Evolutionary conservation across 2,113 vertebrate species (phyloP), one percentile per base, ranked within the genome.

Genomic region (Cyanistes caeruleus): DNA sequence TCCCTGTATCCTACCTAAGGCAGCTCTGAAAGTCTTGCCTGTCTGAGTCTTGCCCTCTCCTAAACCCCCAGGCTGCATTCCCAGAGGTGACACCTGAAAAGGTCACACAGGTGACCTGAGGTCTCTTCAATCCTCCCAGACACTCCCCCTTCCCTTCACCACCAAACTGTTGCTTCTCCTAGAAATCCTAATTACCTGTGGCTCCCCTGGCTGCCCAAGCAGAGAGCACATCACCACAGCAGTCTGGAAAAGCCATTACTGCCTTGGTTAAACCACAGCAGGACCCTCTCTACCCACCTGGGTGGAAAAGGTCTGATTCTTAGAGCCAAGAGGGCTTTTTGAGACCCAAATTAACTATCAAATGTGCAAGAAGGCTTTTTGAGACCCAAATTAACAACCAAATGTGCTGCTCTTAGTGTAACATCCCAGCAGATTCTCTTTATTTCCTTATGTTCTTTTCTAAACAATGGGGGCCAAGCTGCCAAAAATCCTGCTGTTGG

Each of bases 401-500:
- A 48, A 51, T 3, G 33, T 13, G 53, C 70, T 74, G 51, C 85
- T 89, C 60, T 41, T 41, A 31, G 39, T 0, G 1, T 22, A 59
- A 73, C 25, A 91, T 10, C 92, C 68, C 60, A 67, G 52, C 12
- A 44, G 76, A 33, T 75, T 72, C 83, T 63, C 84, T 80, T 82
- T 15, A 69, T 95, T 80, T 83, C 67, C 39, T 91, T 74, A 73
- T 2, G 27, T 48, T 84, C 33, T 80, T 73, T 53, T 62, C 85
- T 31, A 89, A 94, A 96, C 90, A 95, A 94, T 64, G 69, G 79
- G 49, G 60, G 25, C 23, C 4, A 23, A 43, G 55, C 74, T 85
- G 93, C 95, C 84, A 95, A 80, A 88, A 75, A 60, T 53, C 65
- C 46, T 89, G 69, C 84, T 59, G 44, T 11, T 73, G 74, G 87